phyloP scores from a whole-genome alignment of 2,113 vertebrate genomes.

The Muntiacus reevesi region DNA sequence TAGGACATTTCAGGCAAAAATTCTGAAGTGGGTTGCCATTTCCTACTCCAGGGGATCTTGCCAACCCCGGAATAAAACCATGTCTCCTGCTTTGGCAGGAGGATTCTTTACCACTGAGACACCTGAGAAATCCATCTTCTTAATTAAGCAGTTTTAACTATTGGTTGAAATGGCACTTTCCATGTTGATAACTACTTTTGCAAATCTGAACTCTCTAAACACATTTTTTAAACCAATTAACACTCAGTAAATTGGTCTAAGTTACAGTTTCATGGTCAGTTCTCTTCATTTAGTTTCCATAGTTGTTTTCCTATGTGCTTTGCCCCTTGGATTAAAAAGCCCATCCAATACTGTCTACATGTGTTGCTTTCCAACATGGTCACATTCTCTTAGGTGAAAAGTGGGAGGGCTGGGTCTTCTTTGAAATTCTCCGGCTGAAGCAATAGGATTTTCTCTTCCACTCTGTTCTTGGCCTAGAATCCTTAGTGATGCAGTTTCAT shows the following conservation, averaged over 20 bases:
- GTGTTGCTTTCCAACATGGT: background rate
- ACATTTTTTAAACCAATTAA: background rate
- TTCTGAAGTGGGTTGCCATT: background rate
- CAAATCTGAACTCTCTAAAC: background rate
- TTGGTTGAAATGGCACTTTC: background rate
- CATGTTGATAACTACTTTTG: background rate
- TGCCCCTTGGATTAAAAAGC: background rate
- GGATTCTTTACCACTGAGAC: background rate
- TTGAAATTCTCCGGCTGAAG: conserved; percentile 21
- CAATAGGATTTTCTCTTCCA: conserved; percentile 2
- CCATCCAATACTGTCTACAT: background rate
- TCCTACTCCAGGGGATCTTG: background rate
- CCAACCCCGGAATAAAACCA: background rate
- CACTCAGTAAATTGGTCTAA: background rate
- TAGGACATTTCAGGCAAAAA: background rate
- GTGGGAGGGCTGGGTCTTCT: background rate
- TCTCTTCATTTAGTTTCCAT: background rate
- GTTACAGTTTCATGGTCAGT: background rate
- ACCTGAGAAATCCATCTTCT: background rate
- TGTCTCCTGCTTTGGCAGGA: background rate
- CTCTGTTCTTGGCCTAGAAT: background rate
- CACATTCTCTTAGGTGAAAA: background rate
- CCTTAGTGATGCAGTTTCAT: background rate
- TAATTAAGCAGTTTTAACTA: background rate
- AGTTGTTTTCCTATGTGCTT: background rate